A percentile compares a stretch with the other conserved stretches of the same genome.
These are phyloP conservation scores for Cacatua alba DNA, from an alignment of 2,113 vertebrate genomes.

Conservation along the genomic window DNA sequence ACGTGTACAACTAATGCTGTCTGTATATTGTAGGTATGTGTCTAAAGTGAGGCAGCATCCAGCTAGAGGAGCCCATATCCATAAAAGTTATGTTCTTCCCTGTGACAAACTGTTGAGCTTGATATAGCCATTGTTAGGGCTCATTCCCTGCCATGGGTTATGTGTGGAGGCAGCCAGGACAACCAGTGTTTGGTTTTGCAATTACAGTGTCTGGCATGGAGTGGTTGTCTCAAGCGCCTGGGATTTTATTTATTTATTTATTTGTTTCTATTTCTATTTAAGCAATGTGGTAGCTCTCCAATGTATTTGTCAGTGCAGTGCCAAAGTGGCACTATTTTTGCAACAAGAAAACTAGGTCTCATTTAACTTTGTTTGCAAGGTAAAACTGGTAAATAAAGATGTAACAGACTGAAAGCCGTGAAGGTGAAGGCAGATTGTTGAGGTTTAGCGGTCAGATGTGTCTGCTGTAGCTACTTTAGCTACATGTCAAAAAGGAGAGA, in stretches of 20 bases:
- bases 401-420: not conserved
- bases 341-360: not conserved
- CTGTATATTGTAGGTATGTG: not conserved
- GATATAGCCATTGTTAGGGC: not conserved
- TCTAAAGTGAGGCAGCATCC: not conserved
- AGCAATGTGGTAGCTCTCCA: not conserved
- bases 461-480: not conserved
- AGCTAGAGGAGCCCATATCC: not conserved
- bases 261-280: not conserved
- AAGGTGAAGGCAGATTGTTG: not conserved
- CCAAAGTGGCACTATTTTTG: not conserved
- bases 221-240: not conserved
- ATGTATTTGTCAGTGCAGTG: not conserved
- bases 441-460: not conserved
- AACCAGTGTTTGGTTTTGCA: not conserved
- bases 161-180: not conserved
- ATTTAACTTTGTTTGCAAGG: not conserved
- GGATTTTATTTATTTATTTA: not conserved
- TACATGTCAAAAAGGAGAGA: not conserved
- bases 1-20: rapidly evolving
- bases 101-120: not conserved
- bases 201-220: not conserved
- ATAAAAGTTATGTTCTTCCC: not conserved
- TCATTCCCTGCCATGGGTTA: not conserved
- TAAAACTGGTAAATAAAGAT: not conserved